These are phyloP conservation scores for Polydrusus pterygomalis DNA, from an alignment of 2,888 invertebrate genomes.

Conservation along the genomic window DNA sequence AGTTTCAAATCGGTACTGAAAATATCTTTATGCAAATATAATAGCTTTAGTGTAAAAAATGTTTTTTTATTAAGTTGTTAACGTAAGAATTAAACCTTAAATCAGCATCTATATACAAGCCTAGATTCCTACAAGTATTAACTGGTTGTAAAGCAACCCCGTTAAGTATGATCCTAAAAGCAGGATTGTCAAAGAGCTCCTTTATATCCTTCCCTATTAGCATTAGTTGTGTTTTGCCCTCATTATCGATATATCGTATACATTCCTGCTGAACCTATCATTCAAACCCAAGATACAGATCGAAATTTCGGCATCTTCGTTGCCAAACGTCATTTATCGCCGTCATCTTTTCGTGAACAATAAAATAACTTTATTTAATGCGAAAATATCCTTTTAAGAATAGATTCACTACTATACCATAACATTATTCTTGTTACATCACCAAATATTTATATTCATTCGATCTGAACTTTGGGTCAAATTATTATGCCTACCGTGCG, in stretches of 20 bases:
- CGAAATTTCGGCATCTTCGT: slow-evolving; percentile 20
- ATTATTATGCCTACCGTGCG: slow-evolving; percentile 12
- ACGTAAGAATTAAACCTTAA: too few species aligned
- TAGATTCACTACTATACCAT: slow-evolving; percentile 11
- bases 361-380: slow-evolving; percentile 23
- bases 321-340: slow-evolving; percentile 29
- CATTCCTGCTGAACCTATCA: neutral
- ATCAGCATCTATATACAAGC: too few species aligned
- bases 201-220: too few species aligned
- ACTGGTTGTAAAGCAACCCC: too few species aligned
- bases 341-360: slow-evolving; percentile 26
- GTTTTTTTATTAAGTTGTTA: too few species aligned
- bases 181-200: too few species aligned
- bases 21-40: too few species aligned
- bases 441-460: slow-evolving; percentile 27
- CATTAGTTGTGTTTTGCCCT: too few species aligned
- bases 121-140: too few species aligned
- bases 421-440: slow-evolving; percentile 29
- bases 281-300: slow-evolving; percentile 22
- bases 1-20: too few species aligned
- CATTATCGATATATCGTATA: neutral
- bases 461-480: slow-evolving; percentile 31
- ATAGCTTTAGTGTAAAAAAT: too few species aligned
- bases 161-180: too few species aligned
- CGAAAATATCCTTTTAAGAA: slow-evolving; percentile 28